phyloP scores from a whole-genome alignment of 2,113 vertebrate genomes.

The Mus spicilegus region DNA sequence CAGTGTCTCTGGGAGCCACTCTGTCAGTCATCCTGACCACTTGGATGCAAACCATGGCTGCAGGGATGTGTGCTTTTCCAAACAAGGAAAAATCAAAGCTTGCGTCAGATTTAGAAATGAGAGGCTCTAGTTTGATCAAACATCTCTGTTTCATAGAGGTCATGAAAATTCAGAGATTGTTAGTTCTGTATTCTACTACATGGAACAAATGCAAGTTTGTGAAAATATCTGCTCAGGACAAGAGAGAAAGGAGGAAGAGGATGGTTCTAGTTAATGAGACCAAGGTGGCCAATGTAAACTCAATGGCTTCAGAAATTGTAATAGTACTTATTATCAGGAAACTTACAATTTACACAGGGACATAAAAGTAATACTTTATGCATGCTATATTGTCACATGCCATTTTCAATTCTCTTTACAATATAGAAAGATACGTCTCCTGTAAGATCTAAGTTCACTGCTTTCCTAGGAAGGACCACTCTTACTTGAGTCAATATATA shows the following conservation, averaged over 20 bases:
- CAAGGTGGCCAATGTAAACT: too few relatives aligned
- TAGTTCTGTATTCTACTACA: not conserved
- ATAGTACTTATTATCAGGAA: not conserved
- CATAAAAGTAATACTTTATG: not conserved
- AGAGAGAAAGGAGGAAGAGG: not conserved
- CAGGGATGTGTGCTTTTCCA: not conserved
- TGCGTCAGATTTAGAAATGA: not conserved
- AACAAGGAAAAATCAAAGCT: not conserved
- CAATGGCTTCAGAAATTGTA: not conserved
- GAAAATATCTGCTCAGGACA: not conserved
- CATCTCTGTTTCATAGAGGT: not conserved
- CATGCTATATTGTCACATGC: too few relatives aligned
- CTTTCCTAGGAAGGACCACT: not conserved
- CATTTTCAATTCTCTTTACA: not conserved
- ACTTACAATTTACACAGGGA: not conserved
- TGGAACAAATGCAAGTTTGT: not conserved
- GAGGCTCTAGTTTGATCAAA: not conserved
- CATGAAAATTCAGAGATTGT: not conserved
- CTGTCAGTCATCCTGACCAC: not conserved
- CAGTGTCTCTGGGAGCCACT: not conserved
- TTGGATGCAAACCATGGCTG: not conserved
- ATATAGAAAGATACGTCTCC: too few relatives aligned
- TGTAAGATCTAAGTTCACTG: not conserved
- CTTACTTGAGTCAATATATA: not conserved
- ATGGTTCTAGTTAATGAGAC: not conserved